Evolutionary conservation across 2,113 vertebrate genomes (phyloP), one percentile per base, ranked within the genome.

Genomic region (Clarias magur): DNA sequence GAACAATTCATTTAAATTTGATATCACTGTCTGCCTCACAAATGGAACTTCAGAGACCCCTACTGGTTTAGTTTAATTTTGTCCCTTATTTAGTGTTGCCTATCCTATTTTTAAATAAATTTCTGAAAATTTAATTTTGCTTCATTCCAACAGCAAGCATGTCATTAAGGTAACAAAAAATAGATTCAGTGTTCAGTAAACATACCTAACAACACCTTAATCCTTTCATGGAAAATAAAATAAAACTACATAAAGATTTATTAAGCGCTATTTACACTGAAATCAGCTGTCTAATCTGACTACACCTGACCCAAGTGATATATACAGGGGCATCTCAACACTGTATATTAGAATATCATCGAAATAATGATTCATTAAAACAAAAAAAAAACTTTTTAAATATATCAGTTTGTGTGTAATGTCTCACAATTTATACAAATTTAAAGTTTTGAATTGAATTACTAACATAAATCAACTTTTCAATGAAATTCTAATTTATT

Each of bases 11-110:
- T n/a, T 76, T 7, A 5, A 56, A 57, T 56, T 56, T 56, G 4
- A 53, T 19, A n/a, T 56, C 15, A 79, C 3, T 17, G 23, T 27
- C 53, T 79, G n/a, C 15, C n/a, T 27, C n/a, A 57, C 8, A 57
- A 30, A 57, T 79, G 53, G n/a, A 79, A 27, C 53, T 57, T 17
- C n/a, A 79, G 53, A 57, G 76, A 79, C 76, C 53, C n/a, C 76
- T 79, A 79, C 76, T 57, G 53, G 76, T 56, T 79, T 57, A 79
- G 53, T 56, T 19, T 57, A 16, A 78, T 17, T 30, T 25, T n/a
- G 4, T 13, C 23, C 42, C 42, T 54, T 12, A 76, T 76, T 48
- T 48, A 53, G 11, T 53, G 42, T 2, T 76, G 11, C 70, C 70
- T 73, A 3, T 42, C 70, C 2, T 7, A 42, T 15, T 72, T 2